Evolutionary conservation across 2,113 vertebrate species (phyloP), one percentile per base, ranked within the genome.

Genomic region (Eidolon helvum): DNA sequence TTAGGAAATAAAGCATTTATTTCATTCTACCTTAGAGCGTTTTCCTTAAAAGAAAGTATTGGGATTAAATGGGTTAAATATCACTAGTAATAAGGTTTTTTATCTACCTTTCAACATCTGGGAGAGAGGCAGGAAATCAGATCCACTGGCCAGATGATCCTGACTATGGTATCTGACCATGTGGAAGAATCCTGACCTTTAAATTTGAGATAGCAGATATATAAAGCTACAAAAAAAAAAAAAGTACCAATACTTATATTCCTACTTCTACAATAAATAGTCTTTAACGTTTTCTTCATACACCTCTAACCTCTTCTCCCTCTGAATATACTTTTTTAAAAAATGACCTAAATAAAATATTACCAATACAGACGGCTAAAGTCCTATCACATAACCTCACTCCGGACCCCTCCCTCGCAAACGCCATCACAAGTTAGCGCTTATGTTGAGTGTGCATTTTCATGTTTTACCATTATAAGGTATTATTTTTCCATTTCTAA

Each of bases 1-100:
- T 97, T 96, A 97, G 90, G 95, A 45, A 92, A 71, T 82, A 50
- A 43, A 89, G 16, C 35, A 35, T 77, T 92, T 24, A 53, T 88
- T 97, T 89, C 71, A 53, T 66, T 65, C 84, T 96, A 65, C 10
- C 38, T 11, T 30, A 10, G 59, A 48, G 28, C 10, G 24, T 72
- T 68, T 57, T n/a, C 33, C 38, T 48, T 69, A 30, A 57, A 86
- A 74, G 22, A 69, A 68, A 91, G 40, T 28, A 26, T 59, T 78
- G 87, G 38, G 21, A 59, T 22, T 14, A 79, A 89, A 61, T 0
- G 5, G 53, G 65, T 77, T 82, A 57, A 75, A 57, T 14, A 68
- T 40, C 78, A 89, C 5, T 19, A 53, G n/a, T 1, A 15, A 65
- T 38, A 68, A 61, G 43, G 12, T n/a, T 55, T 55, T 1, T 50